Evolutionary conservation across 2,113 vertebrate species (phyloP).

Genomic region (Rhea pennata): DNA sequence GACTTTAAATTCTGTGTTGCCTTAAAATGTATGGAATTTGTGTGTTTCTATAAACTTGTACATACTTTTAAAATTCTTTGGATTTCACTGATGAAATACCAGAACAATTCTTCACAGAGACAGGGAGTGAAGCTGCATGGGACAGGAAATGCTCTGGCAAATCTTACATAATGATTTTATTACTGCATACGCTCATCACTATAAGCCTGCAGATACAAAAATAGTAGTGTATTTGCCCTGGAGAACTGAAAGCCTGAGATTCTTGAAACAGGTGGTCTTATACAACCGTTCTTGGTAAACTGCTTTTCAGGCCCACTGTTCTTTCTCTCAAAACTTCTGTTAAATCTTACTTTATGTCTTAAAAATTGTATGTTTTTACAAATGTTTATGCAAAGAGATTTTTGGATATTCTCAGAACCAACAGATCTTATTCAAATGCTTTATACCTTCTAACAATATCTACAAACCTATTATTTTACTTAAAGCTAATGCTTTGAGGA

Average conservation of each 20-base stretch:
- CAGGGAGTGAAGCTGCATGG: background rate
- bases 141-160: background rate
- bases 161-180: background rate
- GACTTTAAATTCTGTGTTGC: background rate
- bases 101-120: conserved; percentile 27
- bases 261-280: conserved; percentile 23
- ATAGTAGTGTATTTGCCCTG: conserved; percentile 44
- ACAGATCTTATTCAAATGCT: background rate
- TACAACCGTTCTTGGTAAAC: background rate
- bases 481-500: background rate
- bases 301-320: conserved; percentile 2
- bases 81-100: conserved; percentile 7
- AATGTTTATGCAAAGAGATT: conserved; percentile 45
- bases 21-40: background rate
- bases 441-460: background rate
- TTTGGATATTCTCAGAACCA: background rate
- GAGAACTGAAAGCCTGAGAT: conserved; percentile 20
- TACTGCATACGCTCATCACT: conserved; percentile 8
- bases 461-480: background rate
- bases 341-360: conserved; percentile 38
- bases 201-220: conserved; percentile 26
- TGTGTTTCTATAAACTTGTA: background rate
- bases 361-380: conserved; percentile 20
- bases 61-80: background rate
- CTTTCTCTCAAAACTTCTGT: conserved; percentile 6